phyloP scores from a whole-genome alignment of 2,797 vertebrate genomes.

The Paguma larvata region DNA sequence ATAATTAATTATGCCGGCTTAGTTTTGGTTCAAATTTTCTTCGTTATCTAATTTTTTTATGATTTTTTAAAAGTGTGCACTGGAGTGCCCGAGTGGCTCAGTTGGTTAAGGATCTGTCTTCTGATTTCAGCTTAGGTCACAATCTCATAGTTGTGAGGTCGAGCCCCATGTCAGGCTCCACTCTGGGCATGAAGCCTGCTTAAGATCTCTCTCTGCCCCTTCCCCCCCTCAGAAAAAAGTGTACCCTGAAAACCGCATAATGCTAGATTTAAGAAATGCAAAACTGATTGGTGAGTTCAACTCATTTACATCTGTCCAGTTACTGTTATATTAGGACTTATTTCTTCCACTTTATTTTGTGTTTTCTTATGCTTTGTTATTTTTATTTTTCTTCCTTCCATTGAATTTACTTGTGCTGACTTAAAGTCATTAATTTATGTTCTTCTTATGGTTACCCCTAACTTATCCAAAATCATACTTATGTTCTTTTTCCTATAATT shows the following conservation, averaged over 20 bases:
- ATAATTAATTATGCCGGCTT: conserved; percentile 32
- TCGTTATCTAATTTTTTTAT: background rate
- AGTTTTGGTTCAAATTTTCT: background rate
- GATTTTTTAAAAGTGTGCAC: background rate
- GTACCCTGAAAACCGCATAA: background rate
- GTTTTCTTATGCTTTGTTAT: background rate
- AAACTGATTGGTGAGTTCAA: background rate
- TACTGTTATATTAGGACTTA: background rate
- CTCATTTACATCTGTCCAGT: background rate
- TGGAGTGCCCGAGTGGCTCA: too few relatives aligned
- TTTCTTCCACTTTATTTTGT: background rate
- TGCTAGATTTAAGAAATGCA: background rate
- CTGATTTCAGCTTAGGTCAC: too few relatives aligned
- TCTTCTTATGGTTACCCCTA: background rate
- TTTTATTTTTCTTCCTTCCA: background rate
- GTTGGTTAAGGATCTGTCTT: too few relatives aligned
- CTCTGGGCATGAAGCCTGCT: too few relatives aligned
- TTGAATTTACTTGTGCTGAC: background rate
- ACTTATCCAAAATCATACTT: background rate
- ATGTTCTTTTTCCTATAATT: background rate
- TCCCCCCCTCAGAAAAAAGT: background rate
- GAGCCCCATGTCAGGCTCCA: too few relatives aligned
- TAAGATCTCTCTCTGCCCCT: too few relatives aligned
- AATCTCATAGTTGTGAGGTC: too few relatives aligned
- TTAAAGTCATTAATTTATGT: background rate